phyloP scores from a whole-genome alignment of 2,797 vertebrate genomes.

The Hozukius guyotensis region DNA sequence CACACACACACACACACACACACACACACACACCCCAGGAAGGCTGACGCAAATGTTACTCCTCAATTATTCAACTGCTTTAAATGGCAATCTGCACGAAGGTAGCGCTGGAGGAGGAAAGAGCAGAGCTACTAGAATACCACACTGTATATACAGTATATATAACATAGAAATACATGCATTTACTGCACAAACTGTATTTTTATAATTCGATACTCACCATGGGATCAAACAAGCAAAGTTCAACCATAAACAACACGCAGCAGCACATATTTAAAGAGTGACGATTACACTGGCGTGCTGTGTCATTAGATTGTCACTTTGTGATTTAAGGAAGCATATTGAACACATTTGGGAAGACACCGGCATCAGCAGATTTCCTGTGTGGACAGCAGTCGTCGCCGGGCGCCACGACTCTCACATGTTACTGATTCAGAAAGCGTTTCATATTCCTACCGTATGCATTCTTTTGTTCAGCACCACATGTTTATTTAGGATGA shows the following conservation, averaged over 20 bases:
- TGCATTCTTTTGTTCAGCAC: constrained; percentile 63
- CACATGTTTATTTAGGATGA: constrained; percentile 70
- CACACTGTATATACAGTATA: not conserved
- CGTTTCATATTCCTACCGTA: constrained; percentile 51
- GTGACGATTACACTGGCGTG: constrained; percentile 29
- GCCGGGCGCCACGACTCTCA: constrained; percentile 35
- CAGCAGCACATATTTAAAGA: constrained; percentile 54
- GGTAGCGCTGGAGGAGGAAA: constrained; percentile 41
- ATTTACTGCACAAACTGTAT: not conserved
- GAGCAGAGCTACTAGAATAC: constrained; percentile 5
- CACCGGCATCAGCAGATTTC: constrained; percentile 72
- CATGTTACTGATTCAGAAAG: constrained; percentile 62
- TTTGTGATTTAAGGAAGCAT: constrained; percentile 66
- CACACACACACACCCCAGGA: constrained; percentile 61
- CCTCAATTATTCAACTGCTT: constrained; percentile 78
- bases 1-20: constrained; percentile 26
- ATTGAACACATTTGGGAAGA: constrained; percentile 67
- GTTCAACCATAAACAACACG: constrained; percentile 28
- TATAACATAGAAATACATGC: not conserved
- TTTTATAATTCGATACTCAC: constrained; percentile 3
- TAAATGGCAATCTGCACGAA: constrained; percentile 75
- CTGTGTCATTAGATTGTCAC: constrained; percentile 64
- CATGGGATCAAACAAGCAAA: constrained; percentile 22
- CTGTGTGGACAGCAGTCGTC: constrained; percentile 41
- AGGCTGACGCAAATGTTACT: constrained; percentile 75